Conservation (phyloP, 2,113 vertebrate genomes). For the Tinamus guttatus region DNA sequence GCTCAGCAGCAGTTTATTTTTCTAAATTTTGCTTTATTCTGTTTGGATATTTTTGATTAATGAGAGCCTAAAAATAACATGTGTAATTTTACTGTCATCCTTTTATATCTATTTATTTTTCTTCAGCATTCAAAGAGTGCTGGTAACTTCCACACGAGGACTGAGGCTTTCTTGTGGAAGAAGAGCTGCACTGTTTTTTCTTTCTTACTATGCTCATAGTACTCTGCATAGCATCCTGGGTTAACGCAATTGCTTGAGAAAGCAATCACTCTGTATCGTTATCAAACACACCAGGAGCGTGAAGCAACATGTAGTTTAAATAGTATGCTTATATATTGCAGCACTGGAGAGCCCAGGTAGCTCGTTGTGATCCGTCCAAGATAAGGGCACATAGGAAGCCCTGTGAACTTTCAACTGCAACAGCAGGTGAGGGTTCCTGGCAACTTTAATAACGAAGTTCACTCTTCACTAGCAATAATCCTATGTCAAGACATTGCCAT, state of each 20-base stretch:
- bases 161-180: background rate
- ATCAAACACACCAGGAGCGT: background rate
- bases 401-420: background rate
- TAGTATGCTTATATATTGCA: background rate
- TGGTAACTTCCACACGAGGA: background rate
- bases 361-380: background rate
- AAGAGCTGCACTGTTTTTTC: background rate
- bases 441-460: slow-evolving; percentile 24
- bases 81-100: background rate
- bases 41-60: background rate
- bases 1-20: background rate
- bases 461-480: slow-evolving; percentile 8
- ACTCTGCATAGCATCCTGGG: background rate
- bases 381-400: background rate
- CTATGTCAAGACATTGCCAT: background rate
- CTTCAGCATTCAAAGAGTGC: background rate
- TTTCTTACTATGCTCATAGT: background rate
- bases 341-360: background rate
- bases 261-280: background rate
- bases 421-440: background rate
- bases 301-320: background rate
- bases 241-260: background rate
- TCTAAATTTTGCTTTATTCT: background rate
- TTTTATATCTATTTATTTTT: background rate
- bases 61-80: background rate